phyloP scores from a whole-genome alignment of 2,888 invertebrate genomes.

The Eupeodes latifasciatus region DNA sequence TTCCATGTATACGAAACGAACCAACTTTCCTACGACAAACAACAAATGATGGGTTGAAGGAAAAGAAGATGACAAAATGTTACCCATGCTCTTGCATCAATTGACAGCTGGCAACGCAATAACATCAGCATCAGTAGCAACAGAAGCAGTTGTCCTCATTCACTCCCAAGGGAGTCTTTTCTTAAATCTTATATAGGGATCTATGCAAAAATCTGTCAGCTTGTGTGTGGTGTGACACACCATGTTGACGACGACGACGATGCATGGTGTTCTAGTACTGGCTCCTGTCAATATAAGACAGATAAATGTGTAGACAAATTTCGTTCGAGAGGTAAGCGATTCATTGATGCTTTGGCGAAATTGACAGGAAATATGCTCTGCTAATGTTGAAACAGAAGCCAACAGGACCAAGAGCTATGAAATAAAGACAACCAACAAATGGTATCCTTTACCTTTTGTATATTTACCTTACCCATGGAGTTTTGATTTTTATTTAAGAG shows the following conservation, averaged over 20 bases:
- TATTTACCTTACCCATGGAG: not conserved
- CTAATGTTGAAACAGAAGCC: not conserved
- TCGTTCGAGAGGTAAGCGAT: not conserved
- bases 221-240: constrained; percentile 11
- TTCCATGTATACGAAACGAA: too few relatives aligned
- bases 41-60: constrained; percentile 3
- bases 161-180: constrained; percentile 1
- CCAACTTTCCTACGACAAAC: not conserved
- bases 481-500: constrained; percentile 7
- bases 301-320: not conserved
- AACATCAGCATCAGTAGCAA: not conserved
- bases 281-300: constrained; percentile 34
- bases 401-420: constrained; percentile 8
- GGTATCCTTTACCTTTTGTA: not conserved
- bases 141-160: constrained; percentile 5
- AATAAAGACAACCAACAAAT: not conserved
- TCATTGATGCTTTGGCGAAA: constrained; percentile 25
- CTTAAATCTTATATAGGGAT: not conserved
- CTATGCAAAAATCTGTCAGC: constrained; percentile 17
- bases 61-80: constrained; percentile 9
- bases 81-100: constrained; percentile 14
- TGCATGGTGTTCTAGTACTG: not conserved
- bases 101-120: constrained; percentile 20
- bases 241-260: not conserved
- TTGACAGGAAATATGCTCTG: constrained; percentile 7